These are phyloP conservation scores for Aspiorhynchus laticeps DNA, from an alignment of 2,113 vertebrate species.

Conservation along the genomic window DNA sequence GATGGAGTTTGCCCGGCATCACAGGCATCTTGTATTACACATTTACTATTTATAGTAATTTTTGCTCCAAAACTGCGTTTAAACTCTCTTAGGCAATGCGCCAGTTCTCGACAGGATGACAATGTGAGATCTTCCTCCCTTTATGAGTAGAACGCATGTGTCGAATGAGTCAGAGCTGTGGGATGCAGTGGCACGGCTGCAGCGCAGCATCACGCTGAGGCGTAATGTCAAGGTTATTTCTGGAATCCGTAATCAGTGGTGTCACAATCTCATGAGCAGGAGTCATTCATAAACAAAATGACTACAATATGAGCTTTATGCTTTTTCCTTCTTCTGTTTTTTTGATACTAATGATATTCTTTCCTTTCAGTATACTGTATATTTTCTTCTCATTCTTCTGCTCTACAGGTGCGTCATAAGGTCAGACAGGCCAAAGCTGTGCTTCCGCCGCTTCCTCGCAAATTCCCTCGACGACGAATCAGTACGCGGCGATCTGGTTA, in stretches of 20 bases:
- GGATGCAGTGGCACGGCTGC: neutral
- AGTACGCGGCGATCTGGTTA: constrained; percentile 87
- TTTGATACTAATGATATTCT: neutral
- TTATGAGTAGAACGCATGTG: constrained; percentile 3
- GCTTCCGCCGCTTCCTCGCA: constrained; percentile 64
- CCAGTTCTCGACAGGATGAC: neutral
- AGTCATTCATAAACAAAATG: constrained; percentile 31
- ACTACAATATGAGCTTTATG: neutral
- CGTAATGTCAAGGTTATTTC: constrained; percentile 42
- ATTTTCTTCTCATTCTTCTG: neutral
- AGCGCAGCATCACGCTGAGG: constrained; percentile 1
- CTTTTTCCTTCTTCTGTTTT: neutral
- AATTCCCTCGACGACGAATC: constrained; percentile 63
- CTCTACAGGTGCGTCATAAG: constrained; percentile 78
- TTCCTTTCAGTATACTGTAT: neutral
- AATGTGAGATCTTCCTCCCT: neutral
- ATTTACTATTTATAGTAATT: neutral
- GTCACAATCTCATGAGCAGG: constrained; percentile 37
- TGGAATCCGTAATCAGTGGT: neutral
- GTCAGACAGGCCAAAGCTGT: constrained; percentile 74
- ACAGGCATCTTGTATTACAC: neutral
- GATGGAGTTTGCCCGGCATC: neutral
- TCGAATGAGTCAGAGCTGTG: constrained; percentile 35
- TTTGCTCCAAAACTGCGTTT: neutral
- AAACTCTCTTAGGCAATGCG: neutral